Evolutionary conservation across 53 echinoderm and acorn worm genomes (phyloP).

Genomic region (Luidia sarsii): DNA sequence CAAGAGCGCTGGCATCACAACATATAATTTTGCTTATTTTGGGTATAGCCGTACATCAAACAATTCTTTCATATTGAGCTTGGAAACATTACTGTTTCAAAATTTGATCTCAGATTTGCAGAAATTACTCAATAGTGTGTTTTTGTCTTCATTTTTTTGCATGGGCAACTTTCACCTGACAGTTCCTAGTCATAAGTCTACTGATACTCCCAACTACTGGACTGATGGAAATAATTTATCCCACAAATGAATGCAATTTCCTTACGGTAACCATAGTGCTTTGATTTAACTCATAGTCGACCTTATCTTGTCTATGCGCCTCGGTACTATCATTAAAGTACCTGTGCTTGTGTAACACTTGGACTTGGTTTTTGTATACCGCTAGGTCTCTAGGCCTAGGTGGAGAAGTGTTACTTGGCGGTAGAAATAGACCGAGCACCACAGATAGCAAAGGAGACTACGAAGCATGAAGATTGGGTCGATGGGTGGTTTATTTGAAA

Average conservation of each 20-base stretch:
- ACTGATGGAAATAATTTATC: slow-evolving; percentile 5
- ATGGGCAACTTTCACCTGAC: background rate
- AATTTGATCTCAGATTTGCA: background rate
- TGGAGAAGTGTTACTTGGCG: no score
- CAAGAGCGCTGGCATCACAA: slow-evolving; percentile 39
- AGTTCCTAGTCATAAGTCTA: background rate
- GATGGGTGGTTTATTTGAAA: no score
- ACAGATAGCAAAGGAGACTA: no score
- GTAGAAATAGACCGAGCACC: no score
- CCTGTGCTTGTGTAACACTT: no score
- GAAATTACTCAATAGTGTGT: background rate
- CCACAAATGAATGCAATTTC: slow-evolving; percentile 8
- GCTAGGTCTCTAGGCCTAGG: no score
- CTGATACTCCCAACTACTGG: slow-evolving; percentile 8
- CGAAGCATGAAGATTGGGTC: no score
- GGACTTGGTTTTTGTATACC: no score
- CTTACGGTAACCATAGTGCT: background rate
- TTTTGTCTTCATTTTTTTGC: background rate
- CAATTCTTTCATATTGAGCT: background rate
- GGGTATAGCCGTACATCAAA: background rate
- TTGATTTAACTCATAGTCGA: background rate
- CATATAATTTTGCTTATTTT: slow-evolving; percentile 14
- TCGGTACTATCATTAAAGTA: background rate
- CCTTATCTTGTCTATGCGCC: background rate
- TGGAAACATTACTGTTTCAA: background rate